Evolutionary conservation across 2,797 vertebrate species (phyloP).

Genomic region (Gila robusta): DNA sequence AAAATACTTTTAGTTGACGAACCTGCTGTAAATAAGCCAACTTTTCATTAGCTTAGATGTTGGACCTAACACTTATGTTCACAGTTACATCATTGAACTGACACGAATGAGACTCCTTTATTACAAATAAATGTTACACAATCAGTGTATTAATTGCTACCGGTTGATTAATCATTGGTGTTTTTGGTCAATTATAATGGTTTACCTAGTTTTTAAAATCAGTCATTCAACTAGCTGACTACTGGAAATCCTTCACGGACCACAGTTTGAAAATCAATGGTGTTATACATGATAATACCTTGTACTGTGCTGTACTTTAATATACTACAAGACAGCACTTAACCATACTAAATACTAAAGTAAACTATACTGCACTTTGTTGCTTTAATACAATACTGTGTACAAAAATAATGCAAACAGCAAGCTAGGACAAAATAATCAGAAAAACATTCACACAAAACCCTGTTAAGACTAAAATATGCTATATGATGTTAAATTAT

Average conservation of each 20-base stretch:
- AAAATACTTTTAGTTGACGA: not conserved
- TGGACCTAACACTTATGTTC: not conserved
- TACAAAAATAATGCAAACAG: not conserved
- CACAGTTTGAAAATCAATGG: not conserved
- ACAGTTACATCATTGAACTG: not conserved
- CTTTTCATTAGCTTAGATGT: not conserved
- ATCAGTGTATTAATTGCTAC: not conserved
- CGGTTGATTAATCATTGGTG: not conserved
- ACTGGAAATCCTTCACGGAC: not conserved
- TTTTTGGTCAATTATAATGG: not conserved
- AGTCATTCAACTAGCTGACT: not conserved
- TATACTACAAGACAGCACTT: not conserved
- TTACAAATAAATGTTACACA: not conserved
- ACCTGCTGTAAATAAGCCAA: not conserved
- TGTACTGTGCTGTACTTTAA: not conserved
- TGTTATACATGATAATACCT: not conserved
- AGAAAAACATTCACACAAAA: not conserved
- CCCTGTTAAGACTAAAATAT: not conserved
- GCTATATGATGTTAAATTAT: not conserved
- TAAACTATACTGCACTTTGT: not conserved
- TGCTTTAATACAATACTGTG: not conserved
- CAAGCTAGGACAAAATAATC: not conserved
- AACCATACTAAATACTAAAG: not conserved
- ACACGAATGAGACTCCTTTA: not conserved
- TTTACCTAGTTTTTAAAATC: not conserved